Base-by-base conservation (phyloP, 2,113 vertebrate genomes). In the Axis porcinus region DNA sequence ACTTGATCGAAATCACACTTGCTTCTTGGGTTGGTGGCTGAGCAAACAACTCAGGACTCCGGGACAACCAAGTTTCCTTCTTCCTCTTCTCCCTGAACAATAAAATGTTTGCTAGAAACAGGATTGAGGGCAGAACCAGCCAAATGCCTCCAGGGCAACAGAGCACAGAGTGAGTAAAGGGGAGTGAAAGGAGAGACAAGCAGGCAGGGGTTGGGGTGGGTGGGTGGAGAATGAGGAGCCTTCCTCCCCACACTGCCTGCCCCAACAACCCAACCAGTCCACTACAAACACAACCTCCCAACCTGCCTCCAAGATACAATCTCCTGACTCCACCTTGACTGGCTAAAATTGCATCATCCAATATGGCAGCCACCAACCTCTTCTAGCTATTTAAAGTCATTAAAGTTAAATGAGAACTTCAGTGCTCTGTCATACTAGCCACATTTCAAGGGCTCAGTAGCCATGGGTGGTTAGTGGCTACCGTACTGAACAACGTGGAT, bases 41-140 rank as follows among this genome's bases (percentile, higher is more conserved):
- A 88, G 93, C 81, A 91, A 93, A 50, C 23, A 16, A 70, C 13
- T 82, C 62, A 57, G 21, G 25, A 83, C 67, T 64, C 64, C 28
- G 13, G 58, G 36, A 84, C 50, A 93, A 55, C 11, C 43, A 6
- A 55, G 23, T 87, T 91, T 78, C 87, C 89, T 91, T 62, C 62
- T 87, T 95, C 33, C 57, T 92, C 60, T 64, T 55, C 36, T 62
- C 92, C 36, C 70, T 76, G 55, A 81, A 36, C 78, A 70, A 33
- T 47, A 6, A 58, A 67, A 50, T 21, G 14, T 19, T 57, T 79
- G 74, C 33, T 30, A 57, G 40, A 70, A 82, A 52, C 86, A 4
- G 52, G 11, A 54, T 14, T 1, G 13, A 25, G 2, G 36, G 43
- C 1, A 21, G 57, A 36, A n/a, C n/a, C 30, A 45, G 60, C 30